Evolutionary conservation across 2,888 invertebrate species (phyloP).

Genomic region (Cephus spinipes): DNA sequence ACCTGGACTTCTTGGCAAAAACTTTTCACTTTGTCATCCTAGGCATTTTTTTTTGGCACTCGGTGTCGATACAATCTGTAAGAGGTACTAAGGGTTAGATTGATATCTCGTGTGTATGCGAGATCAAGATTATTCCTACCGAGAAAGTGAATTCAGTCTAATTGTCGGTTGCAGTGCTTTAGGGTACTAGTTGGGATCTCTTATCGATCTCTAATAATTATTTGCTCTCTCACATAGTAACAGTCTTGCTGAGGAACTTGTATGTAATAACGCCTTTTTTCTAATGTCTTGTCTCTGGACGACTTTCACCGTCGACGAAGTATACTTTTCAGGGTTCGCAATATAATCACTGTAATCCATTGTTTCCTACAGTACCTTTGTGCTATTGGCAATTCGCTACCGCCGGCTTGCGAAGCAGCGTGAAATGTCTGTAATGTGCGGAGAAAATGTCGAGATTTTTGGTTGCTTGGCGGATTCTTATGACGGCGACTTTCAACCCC

Average conservation of each 20-base stretch:
- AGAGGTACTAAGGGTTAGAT: not conserved
- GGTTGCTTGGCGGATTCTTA: not conserved
- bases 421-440: not conserved
- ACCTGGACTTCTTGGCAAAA: not conserved
- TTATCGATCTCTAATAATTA: not conserved
- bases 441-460: not conserved
- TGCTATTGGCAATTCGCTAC: not conserved
- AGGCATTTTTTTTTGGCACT: not conserved
- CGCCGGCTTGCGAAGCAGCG: not conserved
- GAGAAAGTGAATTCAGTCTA: not conserved
- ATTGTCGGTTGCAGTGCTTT: conserved; percentile 17
- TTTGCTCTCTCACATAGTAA: not conserved
- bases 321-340: not conserved
- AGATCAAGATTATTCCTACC: not conserved
- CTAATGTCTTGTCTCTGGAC: not conserved
- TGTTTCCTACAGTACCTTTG: not conserved
- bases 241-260: not conserved
- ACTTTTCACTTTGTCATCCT: not conserved
- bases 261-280: not conserved
- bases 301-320: not conserved
- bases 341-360: not conserved
- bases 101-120: not conserved
- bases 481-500: not conserved
- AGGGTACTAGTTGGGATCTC: conserved; percentile 20
- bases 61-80: not conserved